Percentiles rank a stretch among this genome's conserved stretches.
Evolutionary conservation across 2,113 vertebrate genomes (phyloP).

Genomic region (Amphiprion ocellaris): DNA sequence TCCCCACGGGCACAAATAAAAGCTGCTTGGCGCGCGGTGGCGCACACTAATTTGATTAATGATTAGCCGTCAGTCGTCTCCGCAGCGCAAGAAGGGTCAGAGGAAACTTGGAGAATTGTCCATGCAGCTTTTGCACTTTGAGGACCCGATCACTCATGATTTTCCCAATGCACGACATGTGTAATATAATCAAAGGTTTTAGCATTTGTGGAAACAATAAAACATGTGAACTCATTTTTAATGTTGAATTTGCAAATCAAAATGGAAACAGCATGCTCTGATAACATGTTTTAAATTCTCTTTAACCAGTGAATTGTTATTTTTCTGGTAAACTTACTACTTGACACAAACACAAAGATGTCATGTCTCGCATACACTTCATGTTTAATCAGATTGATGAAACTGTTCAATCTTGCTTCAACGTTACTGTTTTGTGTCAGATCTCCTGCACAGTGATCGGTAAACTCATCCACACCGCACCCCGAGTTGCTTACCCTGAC

Average conservation of each 20-base stretch:
- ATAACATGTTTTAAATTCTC: too few relatives aligned
- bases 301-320: neutral
- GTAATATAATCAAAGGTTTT: neutral
- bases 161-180: neutral
- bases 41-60: slow-evolving; percentile 74
- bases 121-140: neutral
- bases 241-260: neutral
- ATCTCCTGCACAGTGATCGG: neutral
- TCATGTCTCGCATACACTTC: neutral
- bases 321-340: neutral
- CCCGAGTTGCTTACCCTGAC: neutral
- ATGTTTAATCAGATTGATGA: neutral
- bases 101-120: slow-evolving; percentile 12
- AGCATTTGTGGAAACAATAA: neutral
- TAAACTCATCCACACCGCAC: neutral
- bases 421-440: neutral
- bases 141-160: neutral
- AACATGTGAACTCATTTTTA: neutral
- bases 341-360: neutral
- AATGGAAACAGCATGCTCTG: too few relatives aligned
- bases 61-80: slow-evolving; percentile 60
- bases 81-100: slow-evolving; percentile 15
- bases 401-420: neutral
- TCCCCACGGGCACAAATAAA: slow-evolving; percentile 47
- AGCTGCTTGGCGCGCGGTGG: slow-evolving; percentile 42